Base-by-base conservation (phyloP, 2,113 vertebrate species). In the Forbesichthys papilliferus region DNA sequence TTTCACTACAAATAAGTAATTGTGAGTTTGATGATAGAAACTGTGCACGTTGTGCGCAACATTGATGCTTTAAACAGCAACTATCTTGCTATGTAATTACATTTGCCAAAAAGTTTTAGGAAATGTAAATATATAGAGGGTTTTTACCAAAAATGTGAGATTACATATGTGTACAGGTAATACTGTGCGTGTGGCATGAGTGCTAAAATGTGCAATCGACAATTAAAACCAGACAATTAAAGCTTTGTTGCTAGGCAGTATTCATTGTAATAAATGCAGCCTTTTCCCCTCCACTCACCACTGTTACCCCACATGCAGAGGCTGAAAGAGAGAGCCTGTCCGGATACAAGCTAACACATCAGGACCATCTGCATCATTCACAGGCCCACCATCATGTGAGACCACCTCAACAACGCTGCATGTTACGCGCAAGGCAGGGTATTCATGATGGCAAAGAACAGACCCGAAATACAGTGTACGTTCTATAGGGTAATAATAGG, bases 131-230 rank as follows among this genome's bases (percentile, higher is more conserved):
- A 27, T 27, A 27, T 27, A 27, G 27, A 27, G 20, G 20, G 27
- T 27, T 27, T 20, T 27, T 27, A 27, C 2, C 27, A 42, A 42
- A 42, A 42, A 42, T 5, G 1, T 42, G 36, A 42, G 4, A 42
- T 42, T 42, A 42, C 36, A 42, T 42, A 8, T 42, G 4, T 42
- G 36, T 27, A 27, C 27, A 6, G 5, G 36, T 42, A 42, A 42
- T 42, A 6, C 36, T 42, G 36, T 42, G 7, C 36, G 3, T 42
- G 36, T 42, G 36, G 71, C 74, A 79, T 65, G 48, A 10, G 34
- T 16, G 79, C 74, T 73, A 66, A 64, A 58, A 54, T 81, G 83
- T 83, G 81, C 80, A 74, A 84, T 70, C 74, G 61, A 5, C 71
- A 75, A 86, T 84, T 69, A 78, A 64, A 74, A 14, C 49, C 9